These are phyloP conservation scores for Drosophila borealis DNA, from an alignment of 2,888 invertebrate species.

Conservation along the genomic window DNA sequence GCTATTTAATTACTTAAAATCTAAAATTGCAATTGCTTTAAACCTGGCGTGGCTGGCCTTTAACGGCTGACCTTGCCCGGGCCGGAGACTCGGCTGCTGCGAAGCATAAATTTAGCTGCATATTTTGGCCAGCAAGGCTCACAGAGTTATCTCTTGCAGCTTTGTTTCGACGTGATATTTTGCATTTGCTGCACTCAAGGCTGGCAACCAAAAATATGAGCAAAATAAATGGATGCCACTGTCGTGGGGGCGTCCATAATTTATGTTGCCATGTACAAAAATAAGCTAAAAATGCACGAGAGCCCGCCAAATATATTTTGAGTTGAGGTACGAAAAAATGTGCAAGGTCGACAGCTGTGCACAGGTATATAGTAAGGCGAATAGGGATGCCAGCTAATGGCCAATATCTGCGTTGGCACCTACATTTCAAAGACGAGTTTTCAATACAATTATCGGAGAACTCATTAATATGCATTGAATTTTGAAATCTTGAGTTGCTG, in stretches of 20 bases:
- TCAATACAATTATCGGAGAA: constrained; percentile 27
- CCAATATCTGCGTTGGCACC: constrained; percentile 7
- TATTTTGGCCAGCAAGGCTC: constrained; percentile 44
- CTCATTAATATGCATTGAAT: constrained; percentile 75
- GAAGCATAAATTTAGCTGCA: constrained; percentile 34
- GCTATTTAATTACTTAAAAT: constrained; percentile 65
- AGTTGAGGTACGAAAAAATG: constrained; percentile 35
- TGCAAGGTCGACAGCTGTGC: constrained; percentile 30
- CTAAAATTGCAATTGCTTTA: constrained; percentile 34
- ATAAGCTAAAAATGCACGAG: constrained; percentile 47
- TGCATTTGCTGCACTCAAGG: constrained; percentile 56
- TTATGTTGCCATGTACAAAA: constrained; percentile 52
- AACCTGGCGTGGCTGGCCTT: constrained; percentile 18
- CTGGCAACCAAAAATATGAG: constrained; percentile 11
- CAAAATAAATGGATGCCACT: constrained; percentile 45
- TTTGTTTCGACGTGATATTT: constrained; percentile 47
- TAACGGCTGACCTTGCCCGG: constrained; percentile 31
- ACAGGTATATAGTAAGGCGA: constrained; percentile 9
- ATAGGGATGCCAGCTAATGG: constrained; percentile 14
- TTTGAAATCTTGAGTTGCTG: constrained; percentile 28
- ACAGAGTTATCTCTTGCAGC: constrained; percentile 37
- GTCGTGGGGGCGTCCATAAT: constrained; percentile 42
- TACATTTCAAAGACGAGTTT: constrained; percentile 12
- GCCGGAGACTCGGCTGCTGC: constrained; percentile 12
- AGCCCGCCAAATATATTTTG: constrained; percentile 29